Base-by-base conservation (phyloP, 2,888 invertebrate species). In the Therioaphis trifolii region DNA sequence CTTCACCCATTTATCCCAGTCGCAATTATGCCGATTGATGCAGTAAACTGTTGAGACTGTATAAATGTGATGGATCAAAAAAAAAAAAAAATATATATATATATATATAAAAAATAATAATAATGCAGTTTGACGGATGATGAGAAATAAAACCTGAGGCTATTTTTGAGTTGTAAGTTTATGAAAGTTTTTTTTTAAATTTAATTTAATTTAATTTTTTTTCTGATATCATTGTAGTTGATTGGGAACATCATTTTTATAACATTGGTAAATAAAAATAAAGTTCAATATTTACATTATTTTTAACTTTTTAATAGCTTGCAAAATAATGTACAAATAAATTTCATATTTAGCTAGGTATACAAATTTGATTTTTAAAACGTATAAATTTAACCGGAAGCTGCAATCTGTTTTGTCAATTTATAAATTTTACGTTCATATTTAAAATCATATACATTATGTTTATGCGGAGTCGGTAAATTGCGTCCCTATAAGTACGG, bases 1-100 rank as follows among this genome's bases (percentile, higher is more conserved):
- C 72, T 82, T 72, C 74, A 82, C 74, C 63, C 40, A 24, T 21
- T 52, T 82, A 74, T 52, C 52, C 14, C 4, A 74, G 52, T 74
- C 82, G 35, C 74, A 82, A 82, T 82, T 82, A 82, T 71, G 52
- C 18, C 66, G 72, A 74, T 66, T 63, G 74, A 69, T 69, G 69
- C n/a, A n/a, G n/a, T 63, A 76, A 76, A 69, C 11, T 77, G 29
- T 35, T 21, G 12, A 15, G 27, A 21, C 35, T 12, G 15, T 63
- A 43, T 1, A 24, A 9, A 27, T 69, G n/a, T 72, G 7, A 72
- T 71, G 29, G 46, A 69, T 40, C 9, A 43, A 35, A 24, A 61
- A 68, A 80, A 78, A 71, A 80, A 71, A 78, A n/a, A n/a, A n/a
- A n/a, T n/a, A n/a, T n/a, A n/a, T n/a, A n/a, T n/a, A n/a, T n/a